Evolutionary conservation across 1,140 invertebrate genomes (phyloP), one percentile per base, ranked within the genome.

Genomic region (Gonioctena quinquepunctata): DNA sequence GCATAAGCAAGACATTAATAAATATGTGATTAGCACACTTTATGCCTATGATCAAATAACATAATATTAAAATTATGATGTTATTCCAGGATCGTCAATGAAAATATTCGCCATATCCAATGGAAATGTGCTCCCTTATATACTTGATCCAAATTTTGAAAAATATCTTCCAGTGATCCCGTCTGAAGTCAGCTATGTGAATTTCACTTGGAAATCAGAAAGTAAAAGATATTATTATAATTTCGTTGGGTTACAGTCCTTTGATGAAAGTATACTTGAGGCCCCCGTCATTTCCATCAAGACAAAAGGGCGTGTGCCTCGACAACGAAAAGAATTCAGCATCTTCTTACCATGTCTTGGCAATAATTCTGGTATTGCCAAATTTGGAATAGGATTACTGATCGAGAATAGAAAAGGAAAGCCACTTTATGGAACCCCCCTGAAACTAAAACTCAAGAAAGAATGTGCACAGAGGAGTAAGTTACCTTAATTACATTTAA

Each of bases 381-480:
- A 91, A 62, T 95, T 98, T 83, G 91, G 91, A 71, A 93, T 98
- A 79, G 93, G 94, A 25, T 86, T 98, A 59, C 88, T 93, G 70
- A 95, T 98, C 71, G 90, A 94, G 84, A 92, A 87, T 81, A 88
- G 88, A 79, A 90, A 89, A 84, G 91, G 89, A 73, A 86, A 89
- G 79, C 90, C 92, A 56, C 84, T 97, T 66, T 91, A 93, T 79
- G 95, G 95, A 76, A 97, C 95, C 77, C 96, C 96, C 65, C 87
- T 98, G 70, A 89, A 92, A 80, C 88, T 98, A 72, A 92, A 91
- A 81, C 88, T 98, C 77, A 90, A 94, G 84, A 98, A 98, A 90
- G 93, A 97, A 89, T 98, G 96, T 88, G 90, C 92, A 83, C 90
- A 93, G 86, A 91, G 92, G 90, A 93, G 93, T 94, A 89, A 91